A percentile compares a stretch with the other conserved stretches of the same genome.
phyloP scores from a whole-genome alignment of 2,113 vertebrate species.

The Megaceryle maxima region DNA sequence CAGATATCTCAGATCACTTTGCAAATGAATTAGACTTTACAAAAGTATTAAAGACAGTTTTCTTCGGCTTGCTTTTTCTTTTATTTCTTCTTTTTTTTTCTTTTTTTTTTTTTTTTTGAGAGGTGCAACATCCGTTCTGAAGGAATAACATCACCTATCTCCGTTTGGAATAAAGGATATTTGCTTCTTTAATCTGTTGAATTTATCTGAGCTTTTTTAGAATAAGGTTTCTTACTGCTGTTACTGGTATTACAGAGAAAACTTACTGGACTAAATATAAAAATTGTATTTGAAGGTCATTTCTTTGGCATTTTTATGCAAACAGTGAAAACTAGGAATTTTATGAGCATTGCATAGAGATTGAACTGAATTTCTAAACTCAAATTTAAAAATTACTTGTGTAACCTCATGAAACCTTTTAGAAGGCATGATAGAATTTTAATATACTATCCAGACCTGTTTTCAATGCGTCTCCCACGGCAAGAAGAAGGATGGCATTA shows the following conservation, averaged over 20 bases:
- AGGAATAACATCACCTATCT: background rate
- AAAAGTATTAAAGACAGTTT: background rate
- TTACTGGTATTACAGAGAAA: background rate
- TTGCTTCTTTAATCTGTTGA: background rate
- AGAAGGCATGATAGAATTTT: background rate
- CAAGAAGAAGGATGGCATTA: constrained; percentile 29
- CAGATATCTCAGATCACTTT: background rate
- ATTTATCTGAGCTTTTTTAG: background rate
- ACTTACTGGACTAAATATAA: background rate
- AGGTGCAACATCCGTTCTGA: background rate
- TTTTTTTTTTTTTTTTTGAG: background rate
- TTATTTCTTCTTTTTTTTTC: background rate
- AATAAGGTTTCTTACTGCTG: background rate
- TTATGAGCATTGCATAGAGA: background rate
- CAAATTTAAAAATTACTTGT: background rate
- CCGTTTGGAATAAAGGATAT: background rate
- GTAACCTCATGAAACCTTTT: background rate
- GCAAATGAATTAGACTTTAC: constrained; percentile 4
- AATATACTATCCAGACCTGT: background rate
- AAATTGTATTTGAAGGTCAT: background rate
- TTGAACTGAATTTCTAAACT: background rate
- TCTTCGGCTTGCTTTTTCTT: background rate
- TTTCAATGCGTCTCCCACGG: background rate
- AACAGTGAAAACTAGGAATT: background rate
- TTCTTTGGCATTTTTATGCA: background rate